These are phyloP conservation scores for Channa striata DNA, from an alignment of 2,797 vertebrate species.

Conservation along the genomic window DNA sequence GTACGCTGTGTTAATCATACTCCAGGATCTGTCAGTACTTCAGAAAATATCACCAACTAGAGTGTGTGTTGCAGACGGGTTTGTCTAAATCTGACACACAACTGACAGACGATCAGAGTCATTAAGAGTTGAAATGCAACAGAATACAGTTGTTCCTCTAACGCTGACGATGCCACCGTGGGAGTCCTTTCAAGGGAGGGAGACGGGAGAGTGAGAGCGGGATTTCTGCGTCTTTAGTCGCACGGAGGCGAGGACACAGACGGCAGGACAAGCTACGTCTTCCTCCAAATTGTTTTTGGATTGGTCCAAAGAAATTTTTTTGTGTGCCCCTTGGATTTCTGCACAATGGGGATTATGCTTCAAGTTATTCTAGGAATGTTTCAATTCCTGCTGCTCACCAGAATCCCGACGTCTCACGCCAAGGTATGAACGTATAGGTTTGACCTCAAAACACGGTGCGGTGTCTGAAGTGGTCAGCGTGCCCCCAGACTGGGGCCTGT, in stretches of 20 bases:
- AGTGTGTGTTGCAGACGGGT: slow-evolving; percentile 4
- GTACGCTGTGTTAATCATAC: neutral
- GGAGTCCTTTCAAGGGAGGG: slow-evolving; percentile 61
- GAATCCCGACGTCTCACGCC: slow-evolving; percentile 84
- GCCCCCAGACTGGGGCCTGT: slow-evolving; percentile 2
- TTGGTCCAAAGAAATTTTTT: slow-evolving; percentile 72
- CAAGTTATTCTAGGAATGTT: slow-evolving; percentile 90
- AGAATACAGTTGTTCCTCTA: slow-evolving; percentile 57
- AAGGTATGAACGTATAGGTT: slow-evolving; percentile 75
- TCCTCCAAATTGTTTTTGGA: slow-evolving; percentile 46
- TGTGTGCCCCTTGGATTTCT: slow-evolving; percentile 72
- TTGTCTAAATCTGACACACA: neutral
- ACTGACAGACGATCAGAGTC: neutral
- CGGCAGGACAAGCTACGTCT: slow-evolving; percentile 22
- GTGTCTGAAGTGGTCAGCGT: slow-evolving; percentile 19
- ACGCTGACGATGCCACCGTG: slow-evolving; percentile 66
- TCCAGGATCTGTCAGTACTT: neutral
- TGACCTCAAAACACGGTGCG: slow-evolving; percentile 48
- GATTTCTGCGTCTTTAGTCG: slow-evolving; percentile 57
- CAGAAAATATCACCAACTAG: slow-evolving; percentile 13
- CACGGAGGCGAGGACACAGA: slow-evolving; percentile 35
- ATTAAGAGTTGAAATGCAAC: slow-evolving; percentile 33
- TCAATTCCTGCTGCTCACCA: slow-evolving; percentile 86
- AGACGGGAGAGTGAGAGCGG: slow-evolving; percentile 68
- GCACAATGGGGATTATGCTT: slow-evolving; percentile 88